These are phyloP conservation scores for Luehdorfia chinensis DNA, from an alignment of 1,140 invertebrate genomes.

Conservation along the genomic window DNA sequence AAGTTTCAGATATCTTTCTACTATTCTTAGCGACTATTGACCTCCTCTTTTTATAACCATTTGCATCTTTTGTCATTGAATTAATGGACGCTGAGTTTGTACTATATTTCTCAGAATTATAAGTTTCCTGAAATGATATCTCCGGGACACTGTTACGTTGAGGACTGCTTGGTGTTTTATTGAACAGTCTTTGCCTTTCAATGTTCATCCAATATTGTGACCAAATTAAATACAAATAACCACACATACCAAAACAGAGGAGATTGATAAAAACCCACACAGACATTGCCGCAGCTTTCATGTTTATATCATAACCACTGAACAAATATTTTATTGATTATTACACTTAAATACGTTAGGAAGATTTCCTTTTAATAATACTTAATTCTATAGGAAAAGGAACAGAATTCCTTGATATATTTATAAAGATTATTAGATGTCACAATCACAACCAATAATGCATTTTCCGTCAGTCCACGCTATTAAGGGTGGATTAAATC, in stretches of 20 bases:
- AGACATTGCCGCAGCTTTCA: constrained; percentile 81
- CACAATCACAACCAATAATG: constrained; percentile 6
- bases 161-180: constrained; percentile 45
- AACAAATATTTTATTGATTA: constrained; percentile 12
- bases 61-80: constrained; percentile 29
- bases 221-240: constrained; percentile 84
- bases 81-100: constrained; percentile 34
- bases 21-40: constrained; percentile 46
- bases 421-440: not conserved
- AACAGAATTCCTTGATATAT: not conserved
- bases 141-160: constrained; percentile 32
- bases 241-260: constrained; percentile 83
- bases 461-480: not conserved
- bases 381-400: not conserved
- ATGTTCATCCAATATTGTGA: constrained; percentile 83
- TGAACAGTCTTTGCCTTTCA: constrained; percentile 70
- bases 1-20: constrained; percentile 34
- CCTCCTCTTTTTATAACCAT: constrained; percentile 43
- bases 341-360: constrained; percentile 1
- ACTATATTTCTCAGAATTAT: constrained; percentile 39
- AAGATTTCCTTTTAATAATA: too few relatives aligned
- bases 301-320: constrained; percentile 31
- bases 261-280: constrained; percentile 85
- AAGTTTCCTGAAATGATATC: constrained; percentile 39
- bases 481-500: constrained; percentile 41